Evolutionary conservation across 53 echinoderm and acorn worm species (phyloP), one percentile per base, ranked within the genome.

Genomic region (Zoroaster sp.): DNA sequence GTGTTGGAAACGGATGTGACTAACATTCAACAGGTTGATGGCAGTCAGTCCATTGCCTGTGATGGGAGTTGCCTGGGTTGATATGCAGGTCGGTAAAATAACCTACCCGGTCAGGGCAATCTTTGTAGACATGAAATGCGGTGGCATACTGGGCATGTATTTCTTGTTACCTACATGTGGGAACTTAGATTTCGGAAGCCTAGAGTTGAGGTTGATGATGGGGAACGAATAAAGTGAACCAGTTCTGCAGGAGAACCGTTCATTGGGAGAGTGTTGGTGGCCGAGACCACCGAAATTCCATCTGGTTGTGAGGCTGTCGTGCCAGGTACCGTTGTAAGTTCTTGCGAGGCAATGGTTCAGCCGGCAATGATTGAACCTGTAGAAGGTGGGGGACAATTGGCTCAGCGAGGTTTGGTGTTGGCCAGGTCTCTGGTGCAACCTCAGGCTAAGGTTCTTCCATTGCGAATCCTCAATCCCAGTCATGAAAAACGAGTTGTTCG

Each of bases 71-170:
- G 89, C 89, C 5, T 52, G 40, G 73, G 41, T 90, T 1, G 83
- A 90, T 3, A 18, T 83, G 3, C 41, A 30, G 23, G 41, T n/a
- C n/a, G n/a, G n/a, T n/a, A n/a, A n/a, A n/a, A n/a, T n/a, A n/a
- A n/a, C n/a, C n/a, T n/a, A n/a, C 2, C 25, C 83, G 7, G 46
- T 87, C 1, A 70, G 33, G 14, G 90, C 35, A 13, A 53, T 73
- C 6, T 90, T 90, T 63, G 87, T 87, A 3, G 93, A 90, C 23
- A 53, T 87, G 15, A 75, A 69, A 9, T 89, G 40, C 80, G 72
- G 38, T 45, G 21, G 3, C 51, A 70, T 49, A 80, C 80, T 39
- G 46, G 25, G 2, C n/a, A n/a, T n/a, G n/a, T n/a, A n/a, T n/a
- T n/a, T n/a, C n/a, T n/a, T n/a, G n/a, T n/a, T n/a, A n/a, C n/a